Evolutionary conservation across 92 coral and sea anemone genomes (phyloP).

Genomic region (Bergia sp.): DNA sequence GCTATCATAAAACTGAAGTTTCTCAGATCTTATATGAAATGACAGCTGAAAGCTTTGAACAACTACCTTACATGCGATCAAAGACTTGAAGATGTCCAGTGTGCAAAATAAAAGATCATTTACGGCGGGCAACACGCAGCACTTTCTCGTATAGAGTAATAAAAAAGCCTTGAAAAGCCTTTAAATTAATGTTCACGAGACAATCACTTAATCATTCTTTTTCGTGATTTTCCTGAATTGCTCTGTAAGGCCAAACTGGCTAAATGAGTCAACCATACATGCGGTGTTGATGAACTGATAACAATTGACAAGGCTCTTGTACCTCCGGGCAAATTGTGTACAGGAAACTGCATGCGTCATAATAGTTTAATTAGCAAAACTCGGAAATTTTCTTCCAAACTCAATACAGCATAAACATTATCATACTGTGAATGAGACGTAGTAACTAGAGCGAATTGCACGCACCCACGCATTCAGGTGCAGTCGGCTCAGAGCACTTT

Average conservation of each 20-base stretch:
- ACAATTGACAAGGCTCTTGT: neutral
- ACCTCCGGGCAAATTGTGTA: neutral
- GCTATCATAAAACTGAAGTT: neutral
- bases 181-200: neutral
- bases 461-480: neutral
- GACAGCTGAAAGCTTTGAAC: neutral
- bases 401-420: neutral
- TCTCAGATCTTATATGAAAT: neutral
- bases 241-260: neutral
- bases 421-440: neutral
- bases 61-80: neutral
- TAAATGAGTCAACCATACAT: neutral
- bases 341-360: neutral
- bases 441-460: neutral
- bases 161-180: neutral
- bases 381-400: conserved; percentile 8
- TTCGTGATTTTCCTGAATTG: neutral
- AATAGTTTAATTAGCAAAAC: neutral
- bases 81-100: neutral
- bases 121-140: neutral
- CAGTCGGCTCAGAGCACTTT: neutral
- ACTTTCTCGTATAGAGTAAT: neutral
- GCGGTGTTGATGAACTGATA: neutral
- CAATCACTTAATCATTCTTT: neutral
- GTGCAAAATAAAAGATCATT: neutral